These are phyloP conservation scores for Toxostoma redivivum DNA, from an alignment of 2,113 vertebrate species.

Conservation along the genomic window DNA sequence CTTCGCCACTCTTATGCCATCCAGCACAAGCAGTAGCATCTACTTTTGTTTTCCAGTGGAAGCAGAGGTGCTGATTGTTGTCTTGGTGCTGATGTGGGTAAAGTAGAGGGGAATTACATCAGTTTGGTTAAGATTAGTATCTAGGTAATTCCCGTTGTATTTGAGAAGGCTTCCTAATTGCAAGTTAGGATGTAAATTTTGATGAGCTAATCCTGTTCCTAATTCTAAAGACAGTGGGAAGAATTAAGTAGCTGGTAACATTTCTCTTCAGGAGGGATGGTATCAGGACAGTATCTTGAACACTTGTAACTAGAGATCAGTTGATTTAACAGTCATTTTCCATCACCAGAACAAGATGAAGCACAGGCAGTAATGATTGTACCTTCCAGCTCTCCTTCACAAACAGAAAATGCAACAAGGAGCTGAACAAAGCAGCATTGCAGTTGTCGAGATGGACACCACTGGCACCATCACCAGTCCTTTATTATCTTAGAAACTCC, in stretches of 20 bases:
- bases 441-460: too few species aligned
- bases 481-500: too few species aligned
- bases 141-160: background rate
- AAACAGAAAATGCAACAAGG: background rate
- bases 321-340: background rate
- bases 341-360: background rate
- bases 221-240: background rate
- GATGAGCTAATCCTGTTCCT: background rate
- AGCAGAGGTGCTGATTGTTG: background rate
- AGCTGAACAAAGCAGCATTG: background rate
- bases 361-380: background rate
- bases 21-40: background rate
- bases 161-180: background rate
- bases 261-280: background rate
- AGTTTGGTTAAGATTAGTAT: background rate
- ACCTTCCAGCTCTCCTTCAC: background rate
- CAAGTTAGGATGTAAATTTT: background rate
- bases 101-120: background rate
- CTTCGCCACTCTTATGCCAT: accelerated
- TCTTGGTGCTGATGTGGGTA: background rate
- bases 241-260: background rate
- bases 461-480: too few species aligned
- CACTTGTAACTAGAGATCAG: background rate
- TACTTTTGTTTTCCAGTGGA: background rate
- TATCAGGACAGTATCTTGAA: background rate